Percentiles rank a stretch among this genome's conserved stretches.
Evolutionary conservation across 2,888 invertebrate genomes (phyloP).

Genomic region (Andrena chrysosceles): DNA sequence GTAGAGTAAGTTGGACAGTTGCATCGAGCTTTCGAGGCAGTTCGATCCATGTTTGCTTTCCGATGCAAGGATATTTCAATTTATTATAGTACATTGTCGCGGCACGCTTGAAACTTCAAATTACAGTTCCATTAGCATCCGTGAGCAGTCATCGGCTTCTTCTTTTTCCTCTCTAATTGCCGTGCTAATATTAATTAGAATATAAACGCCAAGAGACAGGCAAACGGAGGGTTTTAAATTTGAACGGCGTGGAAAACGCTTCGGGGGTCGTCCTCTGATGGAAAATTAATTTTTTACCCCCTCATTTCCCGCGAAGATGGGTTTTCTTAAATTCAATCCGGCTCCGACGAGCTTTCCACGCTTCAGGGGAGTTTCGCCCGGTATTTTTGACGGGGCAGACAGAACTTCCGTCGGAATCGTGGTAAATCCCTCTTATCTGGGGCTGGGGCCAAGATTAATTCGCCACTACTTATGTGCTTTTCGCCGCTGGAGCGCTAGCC

Average conservation of each 20-base stretch:
- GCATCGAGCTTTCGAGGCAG: not conserved
- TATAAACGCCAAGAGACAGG: not conserved
- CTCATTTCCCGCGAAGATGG: slow-evolving; percentile 42
- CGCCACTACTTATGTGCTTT: slow-evolving; percentile 50
- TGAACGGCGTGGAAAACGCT: not conserved
- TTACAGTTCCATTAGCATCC: too few relatives aligned
- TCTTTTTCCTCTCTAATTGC: not conserved
- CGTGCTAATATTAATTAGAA: slow-evolving; percentile 40
- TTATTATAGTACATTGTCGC: too few relatives aligned
- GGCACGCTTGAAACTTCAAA: too few relatives aligned
- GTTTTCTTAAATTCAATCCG: slow-evolving; percentile 53
- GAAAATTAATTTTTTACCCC: slow-evolving; percentile 52
- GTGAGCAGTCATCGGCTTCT: not conserved
- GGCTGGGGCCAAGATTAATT: slow-evolving; percentile 57
- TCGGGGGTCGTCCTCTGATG: slow-evolving; percentile 22
- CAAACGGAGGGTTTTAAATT: not conserved
- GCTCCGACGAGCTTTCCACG: slow-evolving; percentile 24
- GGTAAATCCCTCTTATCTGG: slow-evolving; percentile 67
- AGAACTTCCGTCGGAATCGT: slow-evolving; percentile 44
- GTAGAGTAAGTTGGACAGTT: slow-evolving; percentile 86
- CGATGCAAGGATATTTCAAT: too few relatives aligned
- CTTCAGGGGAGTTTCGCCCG: slow-evolving; percentile 17
- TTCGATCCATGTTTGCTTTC: not conserved
- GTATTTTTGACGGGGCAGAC: slow-evolving; percentile 40
- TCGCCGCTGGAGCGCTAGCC: slow-evolving; percentile 13